These are phyloP conservation scores for Eubucco bourcierii DNA, from an alignment of 2,113 vertebrate genomes.

Conservation along the genomic window DNA sequence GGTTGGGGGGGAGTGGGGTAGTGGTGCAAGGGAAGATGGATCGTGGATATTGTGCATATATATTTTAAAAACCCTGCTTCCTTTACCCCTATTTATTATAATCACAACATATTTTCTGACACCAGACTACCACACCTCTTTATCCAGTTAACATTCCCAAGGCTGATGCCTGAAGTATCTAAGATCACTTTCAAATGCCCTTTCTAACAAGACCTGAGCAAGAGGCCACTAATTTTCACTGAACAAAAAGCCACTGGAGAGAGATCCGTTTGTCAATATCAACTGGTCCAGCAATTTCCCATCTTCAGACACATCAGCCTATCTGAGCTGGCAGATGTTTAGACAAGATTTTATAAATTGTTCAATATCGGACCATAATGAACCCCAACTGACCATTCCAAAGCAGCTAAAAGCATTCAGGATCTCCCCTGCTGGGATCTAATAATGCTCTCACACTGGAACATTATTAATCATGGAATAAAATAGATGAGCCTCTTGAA, in stretches of 20 bases:
- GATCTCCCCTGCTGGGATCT: slow-evolving; percentile 89
- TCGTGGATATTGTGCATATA: neutral
- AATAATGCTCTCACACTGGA: slow-evolving; percentile 85
- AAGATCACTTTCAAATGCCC: slow-evolving; percentile 84
- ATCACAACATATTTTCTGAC: neutral
- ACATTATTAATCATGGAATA: slow-evolving; percentile 92
- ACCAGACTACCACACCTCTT: neutral
- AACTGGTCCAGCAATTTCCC: slow-evolving; percentile 87
- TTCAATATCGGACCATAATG: slow-evolving; percentile 94
- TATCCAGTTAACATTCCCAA: slow-evolving; percentile 71
- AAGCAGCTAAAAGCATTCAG: slow-evolving; percentile 88
- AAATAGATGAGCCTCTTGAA: slow-evolving; percentile 91
- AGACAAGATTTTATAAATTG: slow-evolving; percentile 99
- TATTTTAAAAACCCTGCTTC: neutral
- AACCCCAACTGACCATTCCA: slow-evolving; percentile 95
- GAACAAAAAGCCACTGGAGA: slow-evolving; percentile 84
- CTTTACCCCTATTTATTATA: neutral
- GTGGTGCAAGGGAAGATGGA: neutral
- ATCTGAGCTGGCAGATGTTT: slow-evolving; percentile 97
- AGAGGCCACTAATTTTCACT: slow-evolving; percentile 81
- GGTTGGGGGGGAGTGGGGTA: accelerated
- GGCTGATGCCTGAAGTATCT: slow-evolving; percentile 73
- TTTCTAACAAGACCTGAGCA: slow-evolving; percentile 84
- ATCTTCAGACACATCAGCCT: slow-evolving; percentile 82
- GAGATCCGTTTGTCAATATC: slow-evolving; percentile 86